These are phyloP conservation scores for Pegoplata infirma DNA, from an alignment of 2,888 invertebrate species.

Conservation along the genomic window DNA sequence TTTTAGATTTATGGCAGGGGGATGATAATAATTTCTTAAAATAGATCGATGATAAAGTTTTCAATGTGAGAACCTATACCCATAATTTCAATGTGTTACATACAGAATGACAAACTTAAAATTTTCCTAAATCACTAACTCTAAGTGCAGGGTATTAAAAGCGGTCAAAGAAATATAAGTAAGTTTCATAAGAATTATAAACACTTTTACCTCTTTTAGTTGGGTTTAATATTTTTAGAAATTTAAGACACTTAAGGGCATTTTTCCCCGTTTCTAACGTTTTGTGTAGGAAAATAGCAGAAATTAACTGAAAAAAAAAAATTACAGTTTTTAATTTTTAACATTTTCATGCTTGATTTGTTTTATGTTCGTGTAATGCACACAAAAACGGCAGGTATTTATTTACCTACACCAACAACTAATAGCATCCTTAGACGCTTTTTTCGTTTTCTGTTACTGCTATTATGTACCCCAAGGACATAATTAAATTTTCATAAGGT, in stretches of 20 bases:
- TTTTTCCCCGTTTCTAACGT: not conserved
- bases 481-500: slow-evolving; percentile 77
- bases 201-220: slow-evolving; percentile 24
- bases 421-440: slow-evolving; percentile 24
- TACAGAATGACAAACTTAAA: too few relatives aligned
- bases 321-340: not conserved
- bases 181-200: slow-evolving; percentile 27
- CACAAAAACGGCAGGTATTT: slow-evolving; percentile 43
- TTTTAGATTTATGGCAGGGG: too few relatives aligned
- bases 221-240: slow-evolving; percentile 30
- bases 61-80: too few relatives aligned
- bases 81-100: too few relatives aligned
- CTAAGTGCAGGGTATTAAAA: too few relatives aligned
- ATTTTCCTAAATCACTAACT: too few relatives aligned
- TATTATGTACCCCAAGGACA: slow-evolving; percentile 72
- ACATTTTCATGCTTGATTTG: slow-evolving; percentile 37
- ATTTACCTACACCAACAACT: slow-evolving; percentile 7
- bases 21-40: too few relatives aligned
- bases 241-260: slow-evolving; percentile 37
- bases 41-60: too few relatives aligned
- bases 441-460: not conserved
- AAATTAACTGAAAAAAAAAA: not conserved
- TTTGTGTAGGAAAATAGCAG: not conserved
- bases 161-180: slow-evolving; percentile 25
- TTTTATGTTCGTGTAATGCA: slow-evolving; percentile 25